phyloP scores from a whole-genome alignment of 1,140 invertebrate species.

The Lepidurus packardi region DNA sequence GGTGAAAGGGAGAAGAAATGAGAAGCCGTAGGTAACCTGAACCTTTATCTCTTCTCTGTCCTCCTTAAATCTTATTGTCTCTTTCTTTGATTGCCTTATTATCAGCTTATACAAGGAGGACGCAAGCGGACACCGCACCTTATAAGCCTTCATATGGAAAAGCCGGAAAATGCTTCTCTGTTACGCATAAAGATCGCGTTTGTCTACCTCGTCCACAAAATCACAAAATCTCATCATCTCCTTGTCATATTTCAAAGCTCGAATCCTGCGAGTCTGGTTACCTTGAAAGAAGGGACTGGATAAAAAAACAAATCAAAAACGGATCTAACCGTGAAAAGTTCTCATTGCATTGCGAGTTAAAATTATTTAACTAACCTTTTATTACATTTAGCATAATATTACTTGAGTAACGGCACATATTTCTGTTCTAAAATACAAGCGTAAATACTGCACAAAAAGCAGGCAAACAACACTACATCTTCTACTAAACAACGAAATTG shows the following conservation, averaged over 20 bases:
- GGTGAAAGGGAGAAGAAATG: not conserved
- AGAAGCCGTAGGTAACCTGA: not conserved
- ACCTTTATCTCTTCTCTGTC: conserved; percentile 5
- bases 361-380: too few species aligned
- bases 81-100: conserved; percentile 15
- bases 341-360: not conserved
- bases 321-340: not conserved
- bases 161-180: conserved; percentile 8
- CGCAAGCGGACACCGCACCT: not conserved
- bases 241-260: not conserved
- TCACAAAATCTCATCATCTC: not conserved
- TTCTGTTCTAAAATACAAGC: too few species aligned
- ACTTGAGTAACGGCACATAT: too few species aligned
- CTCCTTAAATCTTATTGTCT: conserved; percentile 11
- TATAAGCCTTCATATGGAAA: not conserved
- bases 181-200: not conserved
- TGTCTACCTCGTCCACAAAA: not conserved
- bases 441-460: too few species aligned
- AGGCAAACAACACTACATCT: too few species aligned
- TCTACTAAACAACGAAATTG: too few species aligned
- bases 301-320: not conserved
- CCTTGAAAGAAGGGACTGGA: not conserved
- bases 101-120: conserved; percentile 18
- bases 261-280: not conserved
- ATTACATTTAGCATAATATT: too few species aligned